Evolutionary conservation across 2,797 vertebrate genomes (phyloP).

Genomic region (Tenualosa ilisha): DNA sequence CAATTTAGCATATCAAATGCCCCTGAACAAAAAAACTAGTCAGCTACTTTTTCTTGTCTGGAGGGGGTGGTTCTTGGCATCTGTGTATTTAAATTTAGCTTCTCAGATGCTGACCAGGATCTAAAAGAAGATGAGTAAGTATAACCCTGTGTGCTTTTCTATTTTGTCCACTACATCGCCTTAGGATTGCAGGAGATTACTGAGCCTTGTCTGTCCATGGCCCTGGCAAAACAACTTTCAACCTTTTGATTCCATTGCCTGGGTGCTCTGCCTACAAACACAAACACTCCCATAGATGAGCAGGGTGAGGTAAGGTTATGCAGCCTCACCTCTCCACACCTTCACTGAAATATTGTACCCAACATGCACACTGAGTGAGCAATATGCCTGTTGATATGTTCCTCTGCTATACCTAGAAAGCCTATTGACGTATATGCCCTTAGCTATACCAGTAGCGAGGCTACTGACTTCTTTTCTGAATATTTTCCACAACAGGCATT

Average conservation of each 20-base stretch:
- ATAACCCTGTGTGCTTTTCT: conserved; percentile 6
- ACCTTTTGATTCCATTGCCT: background rate
- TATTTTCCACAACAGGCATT: background rate
- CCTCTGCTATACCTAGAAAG: background rate
- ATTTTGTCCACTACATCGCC: background rate
- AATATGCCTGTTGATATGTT: background rate
- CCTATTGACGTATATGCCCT: no score
- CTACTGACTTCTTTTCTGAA: background rate
- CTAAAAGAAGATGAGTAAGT: background rate
- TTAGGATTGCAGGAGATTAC: conserved; percentile 24
- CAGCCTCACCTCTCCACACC: background rate
- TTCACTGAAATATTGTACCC: background rate
- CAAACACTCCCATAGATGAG: background rate
- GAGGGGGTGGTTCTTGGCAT: no score
- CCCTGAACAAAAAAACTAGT: no score
- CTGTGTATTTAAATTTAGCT: background rate
- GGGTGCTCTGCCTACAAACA: background rate
- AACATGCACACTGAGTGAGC: background rate
- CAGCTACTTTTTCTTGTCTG: no score
- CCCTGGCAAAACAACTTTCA: background rate
- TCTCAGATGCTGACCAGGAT: background rate
- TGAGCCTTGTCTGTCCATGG: conserved; percentile 17
- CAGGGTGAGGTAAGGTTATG: background rate
- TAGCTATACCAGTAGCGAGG: background rate
- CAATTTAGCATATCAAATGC: no score